Conservation (phyloP, 1,140 invertebrate genomes). For the Berghia stephanieae region DNA sequence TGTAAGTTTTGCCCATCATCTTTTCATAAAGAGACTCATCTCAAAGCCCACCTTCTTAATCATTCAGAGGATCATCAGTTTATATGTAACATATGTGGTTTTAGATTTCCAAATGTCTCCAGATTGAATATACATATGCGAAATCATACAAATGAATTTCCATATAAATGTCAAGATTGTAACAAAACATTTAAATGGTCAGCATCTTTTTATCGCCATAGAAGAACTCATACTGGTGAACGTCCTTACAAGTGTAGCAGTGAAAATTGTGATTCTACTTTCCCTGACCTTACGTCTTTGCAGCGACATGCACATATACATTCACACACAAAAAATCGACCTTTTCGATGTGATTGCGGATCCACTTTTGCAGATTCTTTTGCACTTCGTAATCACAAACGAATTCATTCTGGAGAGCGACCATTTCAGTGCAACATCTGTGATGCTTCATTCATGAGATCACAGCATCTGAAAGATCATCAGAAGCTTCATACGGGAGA, state of each 20-base stretch:
- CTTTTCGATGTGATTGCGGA: conserved; percentile 32
- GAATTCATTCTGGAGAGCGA: conserved; percentile 36
- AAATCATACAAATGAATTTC: conserved; percentile 78
- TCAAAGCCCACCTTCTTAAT: neutral
- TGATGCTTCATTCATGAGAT: conserved; percentile 30
- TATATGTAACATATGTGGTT: conserved; percentile 24
- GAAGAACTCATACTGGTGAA: conserved; percentile 35
- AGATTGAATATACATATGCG: conserved; percentile 32
- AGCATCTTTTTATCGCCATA: conserved; percentile 29
- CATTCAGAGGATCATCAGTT: conserved; percentile 19
- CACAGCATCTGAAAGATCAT: conserved; percentile 33
- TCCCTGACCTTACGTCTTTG: conserved; percentile 26
- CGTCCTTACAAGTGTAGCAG: conserved; percentile 74
- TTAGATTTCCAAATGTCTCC: conserved; percentile 26
- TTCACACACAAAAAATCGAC: conserved; percentile 37
- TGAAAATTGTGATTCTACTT: conserved; percentile 22
- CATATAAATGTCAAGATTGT: conserved; percentile 70
- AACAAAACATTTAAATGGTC: conserved; percentile 24
- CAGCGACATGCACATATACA: conserved; percentile 29
- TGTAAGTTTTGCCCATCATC: conserved; percentile 21
- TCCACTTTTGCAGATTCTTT: conserved; percentile 28
- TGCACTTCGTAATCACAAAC: conserved; percentile 22
- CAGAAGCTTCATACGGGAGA: conserved; percentile 29
- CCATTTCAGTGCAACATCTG: conserved; percentile 32
- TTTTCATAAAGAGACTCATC: conserved; percentile 18